phyloP scores from a whole-genome alignment of 2,888 invertebrate genomes.

The Chaetogeoica ovagalla region DNA sequence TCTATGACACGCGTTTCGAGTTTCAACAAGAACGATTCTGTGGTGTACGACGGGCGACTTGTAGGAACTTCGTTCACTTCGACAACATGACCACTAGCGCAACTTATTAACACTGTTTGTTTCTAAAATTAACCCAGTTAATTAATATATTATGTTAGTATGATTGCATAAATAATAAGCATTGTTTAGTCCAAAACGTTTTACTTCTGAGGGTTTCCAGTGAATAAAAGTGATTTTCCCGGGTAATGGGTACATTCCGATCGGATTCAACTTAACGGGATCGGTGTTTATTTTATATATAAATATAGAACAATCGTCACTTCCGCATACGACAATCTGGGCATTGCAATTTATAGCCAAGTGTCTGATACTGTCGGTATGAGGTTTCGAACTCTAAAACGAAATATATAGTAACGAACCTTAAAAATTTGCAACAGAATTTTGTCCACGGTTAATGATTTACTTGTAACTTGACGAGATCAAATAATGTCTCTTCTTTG shows the following conservation, averaged over 20 bases:
- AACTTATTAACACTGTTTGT: conserved; percentile 64
- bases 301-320: conserved; percentile 63
- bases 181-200: too few relatives aligned
- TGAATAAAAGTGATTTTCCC: conserved; percentile 69
- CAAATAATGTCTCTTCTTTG: background rate
- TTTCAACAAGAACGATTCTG: conserved; percentile 14
- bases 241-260: conserved; percentile 71
- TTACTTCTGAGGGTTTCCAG: conserved; percentile 69
- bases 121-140: conserved; percentile 57
- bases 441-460: background rate
- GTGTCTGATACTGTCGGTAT: conserved; percentile 8
- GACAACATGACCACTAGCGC: conserved; percentile 64
- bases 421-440: background rate
- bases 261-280: conserved; percentile 63
- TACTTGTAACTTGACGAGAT: conserved; percentile 20
- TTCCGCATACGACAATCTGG: conserved; percentile 69
- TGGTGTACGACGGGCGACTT: conserved; percentile 23
- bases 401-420: background rate
- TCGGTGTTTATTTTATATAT: conserved; percentile 48
- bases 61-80: conserved; percentile 63
- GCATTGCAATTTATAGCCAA: conserved; percentile 57
- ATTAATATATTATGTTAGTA: too few relatives aligned
- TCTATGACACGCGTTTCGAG: conserved; percentile 54
- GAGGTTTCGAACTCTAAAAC: conserved; percentile 32
- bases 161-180: too few relatives aligned